Conservation (phyloP, 2,888 invertebrate species). For the Euplagia quadripunctaria region DNA sequence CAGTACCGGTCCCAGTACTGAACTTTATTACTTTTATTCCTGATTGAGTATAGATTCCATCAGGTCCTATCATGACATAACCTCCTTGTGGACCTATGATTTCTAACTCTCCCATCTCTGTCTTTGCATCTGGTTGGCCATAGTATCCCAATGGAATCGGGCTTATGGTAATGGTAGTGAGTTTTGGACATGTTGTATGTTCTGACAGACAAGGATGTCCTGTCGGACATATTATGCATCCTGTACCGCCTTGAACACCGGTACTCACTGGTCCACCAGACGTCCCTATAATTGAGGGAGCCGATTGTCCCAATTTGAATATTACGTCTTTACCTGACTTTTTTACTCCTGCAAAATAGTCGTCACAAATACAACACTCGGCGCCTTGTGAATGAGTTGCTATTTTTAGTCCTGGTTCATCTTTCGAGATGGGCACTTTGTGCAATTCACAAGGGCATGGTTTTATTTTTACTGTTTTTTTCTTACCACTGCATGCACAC, state of each 20-base stretch:
- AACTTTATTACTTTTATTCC: slow-evolving; percentile 15
- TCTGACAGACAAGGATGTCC: neutral
- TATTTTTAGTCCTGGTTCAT: slow-evolving; percentile 8
- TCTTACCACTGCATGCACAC: slow-evolving; percentile 26
- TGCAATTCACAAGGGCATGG: slow-evolving; percentile 32
- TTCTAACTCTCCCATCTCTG: slow-evolving; percentile 7
- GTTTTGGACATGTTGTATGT: slow-evolving; percentile 5
- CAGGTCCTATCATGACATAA: slow-evolving; percentile 12
- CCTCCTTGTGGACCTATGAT: slow-evolving; percentile 16
- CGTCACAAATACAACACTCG: slow-evolving; percentile 17
- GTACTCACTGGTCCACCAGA: slow-evolving; percentile 13
- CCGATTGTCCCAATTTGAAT: slow-evolving; percentile 12
- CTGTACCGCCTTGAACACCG: slow-evolving; percentile 11
- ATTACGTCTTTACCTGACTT: slow-evolving; percentile 5
- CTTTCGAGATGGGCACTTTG: slow-evolving; percentile 16
- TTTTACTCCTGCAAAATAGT: neutral
- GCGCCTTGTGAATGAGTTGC: slow-evolving; percentile 18
- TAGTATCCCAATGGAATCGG: slow-evolving; percentile 10
- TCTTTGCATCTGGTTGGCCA: slow-evolving; percentile 3
- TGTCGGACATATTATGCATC: slow-evolving; percentile 14
- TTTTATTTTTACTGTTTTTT: slow-evolving; percentile 15
- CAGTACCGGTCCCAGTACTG: neutral
- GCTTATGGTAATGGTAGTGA: slow-evolving; percentile 1
- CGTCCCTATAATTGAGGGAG: slow-evolving; percentile 5
- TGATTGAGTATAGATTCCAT: slow-evolving; percentile 27